phyloP scores from a whole-genome alignment of 2,797 vertebrate species.

The Gymnoscopelus microlampas region DNA sequence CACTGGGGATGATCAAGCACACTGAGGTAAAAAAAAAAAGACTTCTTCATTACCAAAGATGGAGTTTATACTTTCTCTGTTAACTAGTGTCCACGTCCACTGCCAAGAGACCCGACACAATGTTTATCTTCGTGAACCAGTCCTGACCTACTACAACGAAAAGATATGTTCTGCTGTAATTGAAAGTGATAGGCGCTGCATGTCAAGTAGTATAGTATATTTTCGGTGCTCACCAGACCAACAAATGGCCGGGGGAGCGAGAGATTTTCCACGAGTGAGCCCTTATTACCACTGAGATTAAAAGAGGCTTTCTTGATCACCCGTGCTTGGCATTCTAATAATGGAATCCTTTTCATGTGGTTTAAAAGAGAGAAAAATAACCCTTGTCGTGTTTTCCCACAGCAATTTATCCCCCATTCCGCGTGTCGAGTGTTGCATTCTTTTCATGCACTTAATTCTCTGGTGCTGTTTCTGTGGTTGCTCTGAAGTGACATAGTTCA shows the following conservation, averaged over 20 bases:
- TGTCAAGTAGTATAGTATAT: constrained; percentile 2
- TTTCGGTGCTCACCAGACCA: constrained; percentile 41
- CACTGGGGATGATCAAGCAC: no score
- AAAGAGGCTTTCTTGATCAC: constrained; percentile 61
- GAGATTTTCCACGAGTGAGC: constrained; percentile 17
- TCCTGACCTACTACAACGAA: constrained; percentile 28
- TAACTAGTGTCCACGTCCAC: constrained; percentile 6
- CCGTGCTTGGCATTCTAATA: constrained; percentile 39
- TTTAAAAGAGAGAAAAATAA: constrained; percentile 33
- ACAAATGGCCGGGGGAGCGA: constrained; percentile 17
- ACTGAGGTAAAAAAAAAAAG: neutral
- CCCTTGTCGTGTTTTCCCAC: constrained; percentile 51
- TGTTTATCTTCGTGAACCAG: constrained; percentile 37
- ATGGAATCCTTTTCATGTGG: constrained; percentile 70
- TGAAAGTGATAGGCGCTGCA: constrained; percentile 28
- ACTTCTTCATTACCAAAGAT: constrained; percentile 34
- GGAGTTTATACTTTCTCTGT: constrained; percentile 13
- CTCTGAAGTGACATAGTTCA: constrained; percentile 46
- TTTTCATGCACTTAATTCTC: constrained; percentile 52
- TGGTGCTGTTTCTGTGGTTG: constrained; percentile 45
- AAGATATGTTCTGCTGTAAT: constrained; percentile 41
- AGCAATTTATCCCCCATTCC: constrained; percentile 52
- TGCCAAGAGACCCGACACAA: constrained; percentile 19
- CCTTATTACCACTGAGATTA: constrained; percentile 32
- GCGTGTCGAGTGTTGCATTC: constrained; percentile 59